phyloP scores from a whole-genome alignment of 37 sponge, comb jelly and placozoan species.

The Oscarella lobularis region DNA sequence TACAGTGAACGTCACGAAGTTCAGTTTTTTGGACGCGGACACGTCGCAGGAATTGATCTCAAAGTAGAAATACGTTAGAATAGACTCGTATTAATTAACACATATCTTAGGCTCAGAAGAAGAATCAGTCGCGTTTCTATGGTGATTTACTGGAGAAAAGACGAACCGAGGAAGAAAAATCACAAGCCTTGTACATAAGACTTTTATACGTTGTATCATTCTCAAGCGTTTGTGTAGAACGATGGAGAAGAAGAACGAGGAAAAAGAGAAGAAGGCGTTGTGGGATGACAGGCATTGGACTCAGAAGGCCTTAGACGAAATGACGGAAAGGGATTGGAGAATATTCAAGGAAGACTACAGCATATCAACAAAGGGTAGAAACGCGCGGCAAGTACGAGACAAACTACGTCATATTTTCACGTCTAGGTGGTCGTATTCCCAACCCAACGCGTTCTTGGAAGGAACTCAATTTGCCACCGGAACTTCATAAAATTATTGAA shows the following conservation, averaged over 20 bases:
- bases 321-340: slow-evolving; percentile 95
- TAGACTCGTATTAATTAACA: too few species aligned
- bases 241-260: slow-evolving; percentile 19
- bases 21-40: slow-evolving; percentile 92
- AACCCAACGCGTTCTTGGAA: slow-evolving; percentile 74
- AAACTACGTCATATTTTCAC: background rate
- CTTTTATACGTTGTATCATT: background rate
- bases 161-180: slow-evolving; percentile 81
- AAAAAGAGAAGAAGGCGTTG: slow-evolving; percentile 38
- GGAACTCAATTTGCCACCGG: slow-evolving; percentile 50
- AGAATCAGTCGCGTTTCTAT: slow-evolving; percentile 87
- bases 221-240: slow-evolving; percentile 23
- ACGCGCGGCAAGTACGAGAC: too few species aligned
- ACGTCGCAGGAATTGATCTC: slow-evolving; percentile 91
- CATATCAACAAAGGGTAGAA: slow-evolving; percentile 78
- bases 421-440: slow-evolving; percentile 60
- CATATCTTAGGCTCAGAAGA: slow-evolving; percentile 72
- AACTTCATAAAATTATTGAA: slow-evolving; percentile 64
- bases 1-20: slow-evolving; percentile 79
- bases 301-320: slow-evolving; percentile 66
- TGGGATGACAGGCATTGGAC: slow-evolving; percentile 93
- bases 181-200: slow-evolving; percentile 34
- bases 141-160: slow-evolving; percentile 65
- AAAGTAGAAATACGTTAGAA: slow-evolving; percentile 42
- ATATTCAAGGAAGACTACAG: slow-evolving; percentile 94